phyloP scores from a whole-genome alignment of 2,888 invertebrate genomes.

The Spisula subtruncata region DNA sequence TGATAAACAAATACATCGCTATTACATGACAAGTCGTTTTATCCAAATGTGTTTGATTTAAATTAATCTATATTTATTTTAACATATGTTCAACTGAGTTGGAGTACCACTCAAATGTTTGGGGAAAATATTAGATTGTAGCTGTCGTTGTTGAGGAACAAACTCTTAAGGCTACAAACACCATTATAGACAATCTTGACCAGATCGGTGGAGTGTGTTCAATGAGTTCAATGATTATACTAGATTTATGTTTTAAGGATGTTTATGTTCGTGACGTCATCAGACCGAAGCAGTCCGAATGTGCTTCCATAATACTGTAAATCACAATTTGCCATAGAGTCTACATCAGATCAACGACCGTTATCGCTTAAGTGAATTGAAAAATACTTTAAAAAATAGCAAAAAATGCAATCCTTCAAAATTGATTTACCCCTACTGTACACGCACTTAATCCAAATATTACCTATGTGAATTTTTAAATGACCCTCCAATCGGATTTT shows the following conservation, averaged over 20 bases:
- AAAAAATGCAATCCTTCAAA: neutral
- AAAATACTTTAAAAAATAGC: neutral
- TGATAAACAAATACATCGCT: conserved; percentile 4
- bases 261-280: too few relatives aligned
- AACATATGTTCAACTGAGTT: neutral
- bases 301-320: neutral
- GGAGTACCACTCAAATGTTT: neutral
- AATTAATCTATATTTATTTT: neutral
- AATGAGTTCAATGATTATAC: neutral
- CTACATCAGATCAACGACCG: neutral
- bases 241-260: too few relatives aligned
- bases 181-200: neutral
- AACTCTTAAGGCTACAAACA: too few relatives aligned
- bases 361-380: neutral
- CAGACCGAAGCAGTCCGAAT: too few relatives aligned
- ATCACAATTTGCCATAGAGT: too few relatives aligned
- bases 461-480: neutral
- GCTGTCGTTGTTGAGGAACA: too few relatives aligned
- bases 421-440: neutral
- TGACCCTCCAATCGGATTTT: neutral
- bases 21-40: neutral
- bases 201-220: neutral
- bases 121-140: too few relatives aligned
- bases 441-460: neutral
- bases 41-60: neutral